Conservation (phyloP, 2,113 vertebrate species). For the Anolis sagrei region DNA sequence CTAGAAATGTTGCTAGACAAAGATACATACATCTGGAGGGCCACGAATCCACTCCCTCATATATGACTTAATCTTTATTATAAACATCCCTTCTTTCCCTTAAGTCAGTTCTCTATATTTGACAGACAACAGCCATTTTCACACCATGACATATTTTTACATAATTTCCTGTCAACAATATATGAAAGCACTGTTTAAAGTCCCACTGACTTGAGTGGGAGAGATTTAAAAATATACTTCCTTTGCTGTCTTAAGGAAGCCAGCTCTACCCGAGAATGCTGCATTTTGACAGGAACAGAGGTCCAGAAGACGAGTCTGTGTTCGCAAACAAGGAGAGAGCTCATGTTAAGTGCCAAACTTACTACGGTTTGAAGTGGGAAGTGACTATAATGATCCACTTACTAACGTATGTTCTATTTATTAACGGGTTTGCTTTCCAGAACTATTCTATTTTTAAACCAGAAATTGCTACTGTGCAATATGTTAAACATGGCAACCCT, state of each 20-base stretch:
- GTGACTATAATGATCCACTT: not conserved
- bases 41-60: not conserved
- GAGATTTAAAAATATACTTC: slow-evolving; percentile 3
- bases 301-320: not conserved
- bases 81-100: not conserved
- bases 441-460: not conserved
- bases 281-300: slow-evolving; percentile 5
- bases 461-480: slow-evolving; percentile 7
- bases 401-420: slow-evolving; percentile 2
- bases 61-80: not conserved
- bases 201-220: not conserved
- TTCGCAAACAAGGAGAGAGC: not conserved
- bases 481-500: not conserved
- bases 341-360: not conserved
- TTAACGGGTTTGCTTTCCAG: not conserved
- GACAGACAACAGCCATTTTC: not conserved
- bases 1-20: not conserved
- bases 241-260: not conserved
- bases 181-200: not conserved
- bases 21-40: not conserved
- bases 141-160: not conserved
- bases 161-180: not conserved
- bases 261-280: not conserved
- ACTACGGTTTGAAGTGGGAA: not conserved
- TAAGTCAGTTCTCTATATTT: not conserved